Conservation (phyloP, 1,140 invertebrate species). For the Mizuhopecten yessoensis region DNA sequence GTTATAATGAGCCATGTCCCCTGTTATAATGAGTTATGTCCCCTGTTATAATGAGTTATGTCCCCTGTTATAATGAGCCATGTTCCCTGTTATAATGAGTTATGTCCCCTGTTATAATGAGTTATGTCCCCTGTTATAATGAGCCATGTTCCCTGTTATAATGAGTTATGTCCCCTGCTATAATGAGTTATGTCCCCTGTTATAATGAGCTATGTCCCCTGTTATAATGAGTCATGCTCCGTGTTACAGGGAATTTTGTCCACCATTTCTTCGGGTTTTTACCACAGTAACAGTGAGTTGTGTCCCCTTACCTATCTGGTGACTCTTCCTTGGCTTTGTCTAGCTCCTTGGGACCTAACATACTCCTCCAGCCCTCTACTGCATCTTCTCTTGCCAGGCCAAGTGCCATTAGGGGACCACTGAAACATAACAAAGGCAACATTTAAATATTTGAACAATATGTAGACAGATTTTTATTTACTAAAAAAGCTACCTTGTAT, state of each 20-base stretch:
- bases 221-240: too few species aligned
- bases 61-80: not conserved
- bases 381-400: conserved; percentile 82
- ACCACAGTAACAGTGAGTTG: not conserved
- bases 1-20: too few species aligned
- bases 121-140: too few species aligned
- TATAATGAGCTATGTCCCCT: too few species aligned
- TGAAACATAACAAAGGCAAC: conserved; percentile 62
- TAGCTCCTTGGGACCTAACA: conserved; percentile 80
- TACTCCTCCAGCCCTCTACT: conserved; percentile 78
- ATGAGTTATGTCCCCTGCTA: too few species aligned
- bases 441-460: not conserved
- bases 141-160: too few species aligned
- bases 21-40: too few species aligned
- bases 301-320: conserved; percentile 75
- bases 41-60: too few species aligned
- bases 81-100: not conserved
- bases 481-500: too few species aligned
- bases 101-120: not conserved
- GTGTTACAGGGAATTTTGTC: too few species aligned
- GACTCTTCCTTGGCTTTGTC: conserved; percentile 76
- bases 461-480: not conserved
- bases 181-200: too few species aligned
- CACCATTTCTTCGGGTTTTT: too few species aligned
- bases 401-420: conserved; percentile 82